Conservation (phyloP, 2,113 vertebrate genomes). For the Xyliphius kryptos region DNA sequence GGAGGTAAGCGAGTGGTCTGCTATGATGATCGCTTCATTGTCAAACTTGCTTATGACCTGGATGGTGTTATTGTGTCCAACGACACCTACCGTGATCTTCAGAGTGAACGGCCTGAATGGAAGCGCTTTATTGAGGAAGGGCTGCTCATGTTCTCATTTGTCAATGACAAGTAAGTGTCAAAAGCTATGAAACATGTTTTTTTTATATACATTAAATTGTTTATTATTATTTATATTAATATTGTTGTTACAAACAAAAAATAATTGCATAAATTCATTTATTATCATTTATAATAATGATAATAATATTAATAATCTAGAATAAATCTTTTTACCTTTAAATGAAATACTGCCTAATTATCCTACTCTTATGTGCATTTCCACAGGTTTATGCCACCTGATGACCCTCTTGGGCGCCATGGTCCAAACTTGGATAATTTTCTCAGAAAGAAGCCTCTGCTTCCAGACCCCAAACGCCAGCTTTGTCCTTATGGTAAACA, state of each 20-base stretch:
- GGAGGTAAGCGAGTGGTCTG: constrained; percentile 90
- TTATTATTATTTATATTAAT: no score
- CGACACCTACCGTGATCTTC: constrained; percentile 90
- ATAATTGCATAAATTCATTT: no score
- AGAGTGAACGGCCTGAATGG: constrained; percentile 85
- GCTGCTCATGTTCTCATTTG: constrained; percentile 95
- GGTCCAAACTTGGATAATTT: constrained; percentile 94
- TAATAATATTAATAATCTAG: no score
- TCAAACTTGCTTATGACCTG: constrained; percentile 79
- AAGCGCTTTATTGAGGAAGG: constrained; percentile 93
- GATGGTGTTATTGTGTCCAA: constrained; percentile 91
- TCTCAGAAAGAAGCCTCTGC: constrained; percentile 79
- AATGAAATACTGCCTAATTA: no score
- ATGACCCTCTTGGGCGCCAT: constrained; percentile 90
- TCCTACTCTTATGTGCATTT: no score
- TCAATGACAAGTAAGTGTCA: constrained; percentile 86
- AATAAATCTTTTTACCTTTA: no score
- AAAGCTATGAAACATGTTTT: no score
- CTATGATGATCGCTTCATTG: constrained; percentile 92
- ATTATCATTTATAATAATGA: no score
- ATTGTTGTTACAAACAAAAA: no score
- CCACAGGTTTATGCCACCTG: constrained; percentile 92
- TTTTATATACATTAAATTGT: no score
- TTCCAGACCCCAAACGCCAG: constrained; percentile 75
- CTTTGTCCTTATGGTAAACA: constrained; percentile 94